Conservation (phyloP, 1,140 invertebrate genomes). For the Phenacoccus solenopsis region DNA sequence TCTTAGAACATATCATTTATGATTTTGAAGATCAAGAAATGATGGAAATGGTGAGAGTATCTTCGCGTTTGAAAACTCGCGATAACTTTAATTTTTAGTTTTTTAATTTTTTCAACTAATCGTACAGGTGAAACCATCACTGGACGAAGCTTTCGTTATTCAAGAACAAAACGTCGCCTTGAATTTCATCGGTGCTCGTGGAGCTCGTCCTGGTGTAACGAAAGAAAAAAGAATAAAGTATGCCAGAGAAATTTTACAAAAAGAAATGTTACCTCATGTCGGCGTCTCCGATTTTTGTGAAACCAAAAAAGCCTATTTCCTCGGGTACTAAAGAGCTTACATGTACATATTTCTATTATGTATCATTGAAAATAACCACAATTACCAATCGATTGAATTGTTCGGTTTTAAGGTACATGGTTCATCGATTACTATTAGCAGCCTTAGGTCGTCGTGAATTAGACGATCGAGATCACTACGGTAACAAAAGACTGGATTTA, state of each 20-base stretch:
- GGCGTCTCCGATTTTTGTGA: conserved; percentile 98
- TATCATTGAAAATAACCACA: no score
- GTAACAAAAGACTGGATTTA: conserved; percentile 93
- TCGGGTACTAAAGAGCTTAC: no score
- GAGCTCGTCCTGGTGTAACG: conserved; percentile 91
- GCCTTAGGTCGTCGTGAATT: conserved; percentile 89
- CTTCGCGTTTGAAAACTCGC: background rate
- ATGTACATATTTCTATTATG: no score
- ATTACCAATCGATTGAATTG: no score
- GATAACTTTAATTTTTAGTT: no score
- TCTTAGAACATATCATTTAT: conserved; percentile 97
- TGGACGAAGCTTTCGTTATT: conserved; percentile 98
- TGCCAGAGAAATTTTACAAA: conserved; percentile 95
- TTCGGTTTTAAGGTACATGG: conserved; percentile 86
- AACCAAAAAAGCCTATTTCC: conserved; percentile 96
- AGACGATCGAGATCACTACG: conserved; percentile 99
- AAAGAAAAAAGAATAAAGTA: conserved; percentile 98
- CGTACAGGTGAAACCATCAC: conserved; percentile 68
- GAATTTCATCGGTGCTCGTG: conserved; percentile 95
- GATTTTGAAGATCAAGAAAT: conserved; percentile 99
- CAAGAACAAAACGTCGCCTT: conserved; percentile 97
- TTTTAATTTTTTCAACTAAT: no score
- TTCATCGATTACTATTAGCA: conserved; percentile 84
- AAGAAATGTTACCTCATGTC: conserved; percentile 98
- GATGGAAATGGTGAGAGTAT: conserved; percentile 88